Conservation (phyloP, 2,797 vertebrate genomes). For the Cirrhinus molitorella region DNA sequence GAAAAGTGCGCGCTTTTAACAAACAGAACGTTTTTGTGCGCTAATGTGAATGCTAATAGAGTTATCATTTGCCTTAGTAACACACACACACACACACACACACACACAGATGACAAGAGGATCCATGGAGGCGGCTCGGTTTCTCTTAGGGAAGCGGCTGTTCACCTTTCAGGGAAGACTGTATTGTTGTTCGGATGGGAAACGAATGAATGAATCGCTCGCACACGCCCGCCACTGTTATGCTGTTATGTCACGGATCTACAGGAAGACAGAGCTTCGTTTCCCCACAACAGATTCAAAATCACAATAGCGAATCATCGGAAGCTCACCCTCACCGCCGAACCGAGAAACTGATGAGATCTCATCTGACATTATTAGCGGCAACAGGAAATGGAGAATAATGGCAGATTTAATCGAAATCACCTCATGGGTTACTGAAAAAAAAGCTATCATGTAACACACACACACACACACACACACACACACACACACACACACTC, state of each 20-base stretch:
- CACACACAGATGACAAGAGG: not conserved
- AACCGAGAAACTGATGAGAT: not conserved
- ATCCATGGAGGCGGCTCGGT: not conserved
- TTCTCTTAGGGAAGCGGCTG: not conserved
- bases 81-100: not conserved
- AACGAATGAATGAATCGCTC: not conserved
- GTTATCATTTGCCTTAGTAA: not conserved
- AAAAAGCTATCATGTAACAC: no score
- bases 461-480: no score
- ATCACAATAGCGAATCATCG: not conserved
- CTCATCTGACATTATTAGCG: not conserved
- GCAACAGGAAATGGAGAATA: not conserved
- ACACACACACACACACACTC: no score
- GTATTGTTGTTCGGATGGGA: not conserved
- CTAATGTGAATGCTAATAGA: not conserved
- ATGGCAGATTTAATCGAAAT: not conserved
- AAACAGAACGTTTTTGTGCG: not conserved
- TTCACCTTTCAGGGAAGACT: not conserved
- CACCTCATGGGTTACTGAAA: not conserved
- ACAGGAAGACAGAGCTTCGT: not conserved
- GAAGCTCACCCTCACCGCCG: not conserved
- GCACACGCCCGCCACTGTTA: not conserved
- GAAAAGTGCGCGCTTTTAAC: not conserved
- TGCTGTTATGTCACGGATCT: not conserved
- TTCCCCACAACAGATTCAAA: not conserved